A percentile compares a stretch with the other conserved stretches of the same genome.
Evolutionary conservation across 2,888 invertebrate species (phyloP).

Genomic region (Polyploca ridens): DNA sequence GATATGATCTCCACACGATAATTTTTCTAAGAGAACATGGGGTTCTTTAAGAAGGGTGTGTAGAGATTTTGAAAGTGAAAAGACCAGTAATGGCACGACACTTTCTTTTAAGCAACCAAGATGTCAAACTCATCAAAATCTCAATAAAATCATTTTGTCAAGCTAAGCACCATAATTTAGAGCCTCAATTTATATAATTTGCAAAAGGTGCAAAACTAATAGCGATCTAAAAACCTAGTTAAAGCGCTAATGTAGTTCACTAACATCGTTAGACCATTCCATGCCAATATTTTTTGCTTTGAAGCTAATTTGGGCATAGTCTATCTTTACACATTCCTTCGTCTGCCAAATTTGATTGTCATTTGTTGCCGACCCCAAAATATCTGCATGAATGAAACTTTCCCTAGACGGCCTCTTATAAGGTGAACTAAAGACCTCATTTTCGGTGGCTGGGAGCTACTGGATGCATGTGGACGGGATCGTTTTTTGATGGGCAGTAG

Average conservation of each 20-base stretch:
- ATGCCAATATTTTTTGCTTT: conserved; percentile 2
- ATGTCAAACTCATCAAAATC: too few relatives aligned
- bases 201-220: conserved; percentile 4
- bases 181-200: neutral
- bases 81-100: too few relatives aligned
- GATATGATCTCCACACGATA: too few relatives aligned
- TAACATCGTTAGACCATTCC: neutral
- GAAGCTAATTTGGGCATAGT: neutral
- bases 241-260: neutral
- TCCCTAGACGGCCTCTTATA: neutral
- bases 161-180: too few relatives aligned
- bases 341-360: neutral
- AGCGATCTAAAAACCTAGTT: neutral
- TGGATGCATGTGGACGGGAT: too few relatives aligned
- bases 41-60: too few relatives aligned
- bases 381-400: neutral
- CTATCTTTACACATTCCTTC: neutral
- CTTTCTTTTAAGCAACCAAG: neutral
- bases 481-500: too few relatives aligned
- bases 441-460: neutral
- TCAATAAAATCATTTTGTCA: too few relatives aligned
- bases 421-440: neutral
- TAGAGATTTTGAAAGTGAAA: too few relatives aligned
- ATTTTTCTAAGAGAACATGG: too few relatives aligned
- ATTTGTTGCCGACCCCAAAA: neutral